These are phyloP conservation scores for Labia minor DNA, from an alignment of 2,888 invertebrate genomes.

Conservation along the genomic window DNA sequence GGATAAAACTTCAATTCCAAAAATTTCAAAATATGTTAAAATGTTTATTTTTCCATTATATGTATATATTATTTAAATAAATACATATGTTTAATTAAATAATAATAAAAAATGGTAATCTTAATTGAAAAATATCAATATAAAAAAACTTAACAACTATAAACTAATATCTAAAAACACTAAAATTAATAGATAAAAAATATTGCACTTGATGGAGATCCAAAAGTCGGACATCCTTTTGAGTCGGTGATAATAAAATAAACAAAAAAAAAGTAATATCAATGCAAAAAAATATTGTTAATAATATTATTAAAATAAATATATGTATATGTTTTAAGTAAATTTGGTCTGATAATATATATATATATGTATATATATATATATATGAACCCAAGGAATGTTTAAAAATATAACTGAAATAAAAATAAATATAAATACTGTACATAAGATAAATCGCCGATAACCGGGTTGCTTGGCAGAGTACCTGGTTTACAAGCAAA, in stretches of 20 bases:
- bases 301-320: slow-evolving; percentile 13
- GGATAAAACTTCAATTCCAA: too few relatives aligned
- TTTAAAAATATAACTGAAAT: background rate
- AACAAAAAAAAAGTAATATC: background rate
- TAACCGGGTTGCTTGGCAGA: background rate
- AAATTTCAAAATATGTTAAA: too few relatives aligned
- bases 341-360: background rate
- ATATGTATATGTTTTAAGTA: slow-evolving; percentile 4
- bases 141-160: background rate
- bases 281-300: slow-evolving; percentile 3
- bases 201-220: slow-evolving; percentile 8
- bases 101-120: background rate
- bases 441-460: background rate
- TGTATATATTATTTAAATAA: background rate
- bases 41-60: background rate
- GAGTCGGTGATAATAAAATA: background rate
- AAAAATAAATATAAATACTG: slow-evolving; percentile 13
- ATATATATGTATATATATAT: background rate
- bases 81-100: background rate
- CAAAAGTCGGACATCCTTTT: background rate
- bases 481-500: background rate
- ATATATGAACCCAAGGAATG: background rate
- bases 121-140: background rate
- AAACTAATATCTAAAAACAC: background rate
- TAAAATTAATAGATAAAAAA: slow-evolving; percentile 3